Evolutionary conservation across 1,140 invertebrate genomes (phyloP).

Genomic region (Pseudomyrmex flavicornis): DNA sequence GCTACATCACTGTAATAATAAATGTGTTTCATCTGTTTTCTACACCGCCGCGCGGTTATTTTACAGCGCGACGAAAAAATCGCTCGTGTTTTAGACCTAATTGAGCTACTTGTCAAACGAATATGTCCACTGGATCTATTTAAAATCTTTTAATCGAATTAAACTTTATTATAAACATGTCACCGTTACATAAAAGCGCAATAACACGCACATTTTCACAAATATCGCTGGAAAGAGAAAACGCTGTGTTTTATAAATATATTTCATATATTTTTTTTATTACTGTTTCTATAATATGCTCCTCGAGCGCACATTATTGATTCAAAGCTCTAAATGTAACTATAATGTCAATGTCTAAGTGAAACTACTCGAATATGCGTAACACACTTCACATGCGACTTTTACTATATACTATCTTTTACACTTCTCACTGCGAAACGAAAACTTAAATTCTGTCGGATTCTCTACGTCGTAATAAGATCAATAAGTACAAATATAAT

Average conservation of each 20-base stretch:
- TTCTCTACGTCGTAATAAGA: constrained; percentile 47
- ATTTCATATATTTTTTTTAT: constrained; percentile 85
- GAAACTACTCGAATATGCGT: constrained; percentile 19
- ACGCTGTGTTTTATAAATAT: constrained; percentile 80
- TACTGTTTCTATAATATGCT: constrained; percentile 83
- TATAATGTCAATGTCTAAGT: constrained; percentile 48
- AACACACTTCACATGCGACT: constrained; percentile 52
- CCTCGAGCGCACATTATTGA: constrained; percentile 68
- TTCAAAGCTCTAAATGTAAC: constrained; percentile 64
- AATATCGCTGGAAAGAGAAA: constrained; percentile 70
- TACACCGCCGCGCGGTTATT: no score
- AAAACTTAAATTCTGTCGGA: constrained; percentile 46
- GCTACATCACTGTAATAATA: no score
- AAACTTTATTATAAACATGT: neutral
- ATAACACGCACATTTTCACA: constrained; percentile 64
- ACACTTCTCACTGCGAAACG: constrained; percentile 49
- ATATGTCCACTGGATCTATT: no score
- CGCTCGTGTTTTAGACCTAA: no score
- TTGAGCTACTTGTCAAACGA: no score
- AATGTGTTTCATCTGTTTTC: no score
- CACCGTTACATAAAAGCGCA: neutral
- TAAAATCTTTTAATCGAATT: no score
- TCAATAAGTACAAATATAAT: constrained; percentile 70
- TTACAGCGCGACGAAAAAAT: no score
- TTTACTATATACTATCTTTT: constrained; percentile 65